Evolutionary conservation across 2,113 vertebrate genomes (phyloP).

Genomic region (Nannobrachium achirus): DNA sequence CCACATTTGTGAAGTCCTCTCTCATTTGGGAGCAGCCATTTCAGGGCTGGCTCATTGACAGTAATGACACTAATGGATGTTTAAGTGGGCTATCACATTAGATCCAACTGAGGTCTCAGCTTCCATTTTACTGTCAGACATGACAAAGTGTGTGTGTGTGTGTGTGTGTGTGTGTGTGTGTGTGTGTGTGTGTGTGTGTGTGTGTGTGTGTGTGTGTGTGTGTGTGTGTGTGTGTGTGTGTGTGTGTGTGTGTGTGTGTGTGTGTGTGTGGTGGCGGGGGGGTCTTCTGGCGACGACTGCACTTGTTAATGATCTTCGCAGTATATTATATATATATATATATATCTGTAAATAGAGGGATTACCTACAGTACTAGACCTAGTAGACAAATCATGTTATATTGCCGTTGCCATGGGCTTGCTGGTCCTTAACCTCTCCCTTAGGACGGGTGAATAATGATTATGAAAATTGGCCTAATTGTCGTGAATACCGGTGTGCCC

Average conservation of each 20-base stretch:
- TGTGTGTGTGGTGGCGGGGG: no score
- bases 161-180: no score
- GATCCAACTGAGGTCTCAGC: slow-evolving; percentile 66
- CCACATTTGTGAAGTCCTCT: slow-evolving; percentile 22
- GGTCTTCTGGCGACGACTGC: slow-evolving; percentile 61
- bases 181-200: background rate
- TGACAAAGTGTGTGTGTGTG: slow-evolving; percentile 50
- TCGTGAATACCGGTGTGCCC: slow-evolving; percentile 29
- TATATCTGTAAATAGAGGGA: slow-evolving; percentile 70
- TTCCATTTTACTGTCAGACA: slow-evolving; percentile 75
- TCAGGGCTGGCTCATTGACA: slow-evolving; percentile 37
- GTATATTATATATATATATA: background rate
- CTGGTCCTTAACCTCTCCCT: slow-evolving; percentile 40
- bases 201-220: slow-evolving; percentile 29
- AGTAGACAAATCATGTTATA: slow-evolving; percentile 58
- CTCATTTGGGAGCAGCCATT: slow-evolving; percentile 40
- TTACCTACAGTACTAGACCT: slow-evolving; percentile 47
- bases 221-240: slow-evolving; percentile 17
- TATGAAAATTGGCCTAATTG: slow-evolving; percentile 59
- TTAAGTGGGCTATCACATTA: slow-evolving; percentile 74
- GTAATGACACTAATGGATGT: slow-evolving; percentile 73
- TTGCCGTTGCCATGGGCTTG: slow-evolving; percentile 24
- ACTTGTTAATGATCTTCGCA: slow-evolving; percentile 76
- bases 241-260: slow-evolving; percentile 5
- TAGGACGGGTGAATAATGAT: slow-evolving; percentile 57